Evolutionary conservation across 1,140 invertebrate species (phyloP).

Genomic region (Anagrus nilaparvatae): DNA sequence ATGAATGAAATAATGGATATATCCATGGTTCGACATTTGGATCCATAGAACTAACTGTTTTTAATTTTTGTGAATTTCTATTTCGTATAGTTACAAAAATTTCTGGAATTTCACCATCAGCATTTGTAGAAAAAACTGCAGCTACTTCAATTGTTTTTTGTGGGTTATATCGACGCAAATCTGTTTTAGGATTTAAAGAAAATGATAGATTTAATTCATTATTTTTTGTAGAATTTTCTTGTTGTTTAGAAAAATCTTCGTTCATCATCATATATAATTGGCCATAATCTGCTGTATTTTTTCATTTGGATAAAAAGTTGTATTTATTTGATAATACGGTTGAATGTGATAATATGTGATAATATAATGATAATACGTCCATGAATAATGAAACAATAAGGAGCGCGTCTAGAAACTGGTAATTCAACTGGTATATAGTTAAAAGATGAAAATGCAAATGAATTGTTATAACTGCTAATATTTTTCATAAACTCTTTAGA

Average conservation of each 20-base stretch:
- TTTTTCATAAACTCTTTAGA: conserved; percentile 1
- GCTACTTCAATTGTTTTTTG: conserved; percentile 14
- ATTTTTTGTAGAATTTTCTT: no score
- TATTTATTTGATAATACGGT: no score
- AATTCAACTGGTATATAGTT: conserved; percentile 11
- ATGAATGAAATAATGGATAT: no score
- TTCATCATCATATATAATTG: conserved; percentile 12
- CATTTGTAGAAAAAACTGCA: conserved; percentile 14
- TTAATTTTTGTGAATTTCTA: no score
- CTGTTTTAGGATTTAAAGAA: conserved; percentile 8
- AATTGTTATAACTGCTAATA: conserved; percentile 5
- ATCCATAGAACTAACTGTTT: no score
- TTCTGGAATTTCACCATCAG: conserved; percentile 16
- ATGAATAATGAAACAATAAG: conserved; percentile 11
- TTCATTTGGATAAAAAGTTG: conserved; percentile 3
- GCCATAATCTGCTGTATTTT: conserved; percentile 7
- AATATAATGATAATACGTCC: no score
- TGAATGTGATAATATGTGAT: no score
- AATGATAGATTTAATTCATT: conserved; percentile 6
- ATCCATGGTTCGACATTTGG: no score
- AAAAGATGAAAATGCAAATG: conserved; percentile 9
- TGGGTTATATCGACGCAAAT: conserved; percentile 12
- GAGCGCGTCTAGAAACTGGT: background rate
- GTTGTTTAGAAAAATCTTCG: no score
- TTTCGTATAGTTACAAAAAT: no score